Percentiles rank a stretch among this genome's conserved stretches.
phyloP scores from a whole-genome alignment of 2,888 invertebrate species.

The Clistopyga incitator region DNA sequence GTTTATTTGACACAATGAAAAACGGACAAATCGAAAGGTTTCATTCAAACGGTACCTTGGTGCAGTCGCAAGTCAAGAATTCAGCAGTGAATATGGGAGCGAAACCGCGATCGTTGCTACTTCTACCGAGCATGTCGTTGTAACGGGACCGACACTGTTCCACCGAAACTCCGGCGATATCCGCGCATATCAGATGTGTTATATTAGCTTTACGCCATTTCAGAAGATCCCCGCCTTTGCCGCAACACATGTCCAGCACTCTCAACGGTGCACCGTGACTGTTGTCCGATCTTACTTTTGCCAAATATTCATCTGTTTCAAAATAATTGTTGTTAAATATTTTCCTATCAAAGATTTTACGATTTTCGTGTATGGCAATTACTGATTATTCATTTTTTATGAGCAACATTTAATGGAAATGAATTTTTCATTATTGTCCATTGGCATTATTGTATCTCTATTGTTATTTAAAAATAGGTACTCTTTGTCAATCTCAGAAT shows the following conservation, averaged over 20 bases:
- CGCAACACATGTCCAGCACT: slow-evolving; percentile 98
- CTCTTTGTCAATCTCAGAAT: no score
- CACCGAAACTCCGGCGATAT: slow-evolving; percentile 96
- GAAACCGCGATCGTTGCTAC: slow-evolving; percentile 76
- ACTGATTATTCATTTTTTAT: no score
- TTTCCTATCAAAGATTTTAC: no score
- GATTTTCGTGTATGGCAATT: no score
- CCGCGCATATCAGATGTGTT: slow-evolving; percentile 93
- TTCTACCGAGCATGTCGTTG: slow-evolving; percentile 87
- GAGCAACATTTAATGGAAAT: no score
- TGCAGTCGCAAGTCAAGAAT: slow-evolving; percentile 96
- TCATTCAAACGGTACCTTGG: slow-evolving; percentile 86
- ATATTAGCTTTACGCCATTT: slow-evolving; percentile 96
- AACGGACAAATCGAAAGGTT: neutral
- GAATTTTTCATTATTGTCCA: no score
- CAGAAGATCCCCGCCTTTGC: slow-evolving; percentile 99
- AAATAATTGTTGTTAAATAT: neutral
- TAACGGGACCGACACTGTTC: slow-evolving; percentile 95
- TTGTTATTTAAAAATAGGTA: no score
- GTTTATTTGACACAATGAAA: neutral
- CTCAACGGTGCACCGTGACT: slow-evolving; percentile 88
- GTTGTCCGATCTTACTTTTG: slow-evolving; percentile 87
- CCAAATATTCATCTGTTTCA: slow-evolving; percentile 85
- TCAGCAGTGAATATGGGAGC: slow-evolving; percentile 91
- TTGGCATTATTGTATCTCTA: no score